These are phyloP conservation scores for Paguma larvata DNA, from an alignment of 2,797 vertebrate species.

Conservation along the genomic window DNA sequence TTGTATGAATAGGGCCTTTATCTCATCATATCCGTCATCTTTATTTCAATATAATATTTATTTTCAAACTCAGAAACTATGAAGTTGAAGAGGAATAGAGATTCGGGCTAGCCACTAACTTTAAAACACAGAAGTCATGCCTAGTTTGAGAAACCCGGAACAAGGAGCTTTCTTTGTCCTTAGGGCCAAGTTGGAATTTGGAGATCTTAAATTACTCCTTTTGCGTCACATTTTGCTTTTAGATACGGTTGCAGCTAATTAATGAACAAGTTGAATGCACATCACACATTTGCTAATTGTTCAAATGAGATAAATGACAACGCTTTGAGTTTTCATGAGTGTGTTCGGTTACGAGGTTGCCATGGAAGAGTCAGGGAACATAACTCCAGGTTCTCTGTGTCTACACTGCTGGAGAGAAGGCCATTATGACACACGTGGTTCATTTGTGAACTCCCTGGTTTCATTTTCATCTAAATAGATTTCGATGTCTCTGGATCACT, in stretches of 20 bases:
- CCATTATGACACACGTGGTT: not conserved
- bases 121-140: not conserved
- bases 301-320: not conserved
- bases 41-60: not conserved
- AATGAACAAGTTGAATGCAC: not conserved
- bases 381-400: not conserved
- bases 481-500: not conserved
- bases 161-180: not conserved
- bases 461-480: not conserved
- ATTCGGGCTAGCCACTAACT: not conserved
- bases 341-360: not conserved
- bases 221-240: not conserved
- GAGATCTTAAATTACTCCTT: not conserved
- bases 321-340: not conserved
- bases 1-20: not conserved
- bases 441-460: not conserved
- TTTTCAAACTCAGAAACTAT: constrained; percentile 3
- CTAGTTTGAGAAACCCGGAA: constrained; percentile 2
- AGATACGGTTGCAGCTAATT: not conserved
- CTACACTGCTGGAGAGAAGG: not conserved
- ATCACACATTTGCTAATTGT: not conserved
- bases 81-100: not conserved
- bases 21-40: not conserved
- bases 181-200: not conserved
- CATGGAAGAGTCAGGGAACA: not conserved